Evolutionary conservation across 2,113 vertebrate species (phyloP).

Genomic region (Pycnonotus jocosus): DNA sequence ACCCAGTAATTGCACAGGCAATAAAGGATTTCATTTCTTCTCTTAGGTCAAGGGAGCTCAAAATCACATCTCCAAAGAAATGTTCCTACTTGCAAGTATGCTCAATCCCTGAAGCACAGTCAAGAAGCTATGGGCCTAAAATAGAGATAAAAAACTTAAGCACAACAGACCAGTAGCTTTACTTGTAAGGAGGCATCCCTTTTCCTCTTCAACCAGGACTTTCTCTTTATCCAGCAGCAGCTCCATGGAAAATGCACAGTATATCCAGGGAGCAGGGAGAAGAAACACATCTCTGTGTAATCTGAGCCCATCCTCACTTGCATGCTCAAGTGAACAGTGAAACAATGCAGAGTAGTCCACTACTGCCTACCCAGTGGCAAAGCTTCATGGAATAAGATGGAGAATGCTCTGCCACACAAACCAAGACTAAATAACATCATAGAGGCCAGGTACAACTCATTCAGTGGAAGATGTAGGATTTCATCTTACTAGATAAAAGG

Average conservation of each 20-base stretch:
- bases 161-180: background rate
- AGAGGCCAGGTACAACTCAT: background rate
- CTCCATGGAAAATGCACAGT: background rate
- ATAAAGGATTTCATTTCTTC: background rate
- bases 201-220: background rate
- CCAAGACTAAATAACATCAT: background rate
- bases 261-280: background rate
- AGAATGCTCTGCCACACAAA: background rate
- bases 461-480: background rate
- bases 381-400: background rate
- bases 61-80: background rate
- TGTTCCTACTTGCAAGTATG: background rate
- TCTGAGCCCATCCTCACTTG: background rate
- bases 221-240: background rate
- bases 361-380: background rate
- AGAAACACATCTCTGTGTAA: background rate
- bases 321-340: background rate
- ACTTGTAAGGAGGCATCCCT: background rate
- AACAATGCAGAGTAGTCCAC: background rate
- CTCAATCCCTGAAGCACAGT: background rate
- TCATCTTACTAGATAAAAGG: background rate
- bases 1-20: background rate
- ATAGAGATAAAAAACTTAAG: background rate
- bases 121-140: background rate
- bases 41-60: background rate